Base-by-base conservation (phyloP, 2,113 vertebrate species). In the Hippocampus barbouri region DNA sequence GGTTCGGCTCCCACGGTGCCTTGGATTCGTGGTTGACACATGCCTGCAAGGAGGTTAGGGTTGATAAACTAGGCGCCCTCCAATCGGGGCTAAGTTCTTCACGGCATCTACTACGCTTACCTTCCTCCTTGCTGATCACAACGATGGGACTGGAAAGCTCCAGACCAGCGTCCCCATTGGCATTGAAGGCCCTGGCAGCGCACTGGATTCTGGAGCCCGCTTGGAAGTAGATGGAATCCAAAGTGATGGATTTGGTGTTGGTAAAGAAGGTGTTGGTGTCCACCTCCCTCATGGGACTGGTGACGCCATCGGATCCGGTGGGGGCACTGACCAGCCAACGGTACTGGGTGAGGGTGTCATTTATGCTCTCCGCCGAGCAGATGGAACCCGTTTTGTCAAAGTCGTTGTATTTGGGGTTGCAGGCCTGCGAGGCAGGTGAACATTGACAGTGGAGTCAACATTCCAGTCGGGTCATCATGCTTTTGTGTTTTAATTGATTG, bases 341-440 rank as follows among this genome's bases (percentile, higher is more conserved):
- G 83, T 94, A 94, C 60, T 92, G 90, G 16, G 93, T 94, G 70
- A 95, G 84, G 0, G 93, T 93, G 85, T 94, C 90, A 41, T 93
- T 95, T 77, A 95, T 94, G 79, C 89, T 92, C 86, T 95, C 94
- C 11, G 62, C 72, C 8, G 88, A 59, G 67, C 94, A 96, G 88
- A 95, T 94, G 62, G 92, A 94, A 20, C 93, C 92, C 0, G 94
- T 96, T 85, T 95, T 95, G 76, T 95, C 90, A 49, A 93, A 95
- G 76, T 94, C 92, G 12, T 91, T 89, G 80, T 92, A 94, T 75
- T 94, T 95, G 0, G 94, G 93, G 81, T 94, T 95, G 76, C 94
- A 94, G 16, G 93, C 93, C 93, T 95, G 66, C 10, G 23, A 56
- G 65, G 53, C 21, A 63, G 15, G 8, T 18, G 5, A 67, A 51